Base-by-base conservation (phyloP, 2,797 vertebrate species). In the Notolepis coatsorum region DNA sequence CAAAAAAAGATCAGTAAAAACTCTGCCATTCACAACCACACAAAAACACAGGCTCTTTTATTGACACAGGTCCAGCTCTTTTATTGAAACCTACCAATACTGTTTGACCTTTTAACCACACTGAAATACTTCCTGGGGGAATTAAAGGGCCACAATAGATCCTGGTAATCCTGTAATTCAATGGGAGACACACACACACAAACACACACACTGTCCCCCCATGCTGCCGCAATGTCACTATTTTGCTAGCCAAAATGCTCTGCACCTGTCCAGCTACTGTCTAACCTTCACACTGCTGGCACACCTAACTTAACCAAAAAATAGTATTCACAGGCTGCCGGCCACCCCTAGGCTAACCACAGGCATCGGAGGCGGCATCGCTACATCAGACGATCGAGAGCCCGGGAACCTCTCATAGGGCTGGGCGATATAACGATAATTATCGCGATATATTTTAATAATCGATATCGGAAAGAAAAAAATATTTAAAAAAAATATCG, bases 71-170 rank as follows among this genome's bases (percentile, higher is more conserved):
- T 54, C 52, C 43, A n/a, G 45, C 56, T 79, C 68, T 80, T 80
- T 77, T 61, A 77, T 49, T 61, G 54, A 63, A 72, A 75, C 72
- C 70, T 64, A 78, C 68, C 79, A 75, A 75, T 80, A 80, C 73
- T 81, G 80, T 84, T 81, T 89, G 81, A 84, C 80, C 73, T 81
- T 77, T 87, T 86, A 74, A 84, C 85, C 61, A 67, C 78, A 70
- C 84, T 82, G 71, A 88, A 75, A 77, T 45, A 74, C 87, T 87
- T 90, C 86, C 85, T 82, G 76, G 18, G 65, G 82, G 75, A 86
- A 86, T 51, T 65, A 63, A 28, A 43, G 57, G 56, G 42, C 37
- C 56, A 90, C 88, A 91, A 90, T 78, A 59, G 87, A 23, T 51
- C 51, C 67, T 56, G 61, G 52, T 85, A 86, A 89, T 81, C 83